Base-by-base conservation (phyloP, 2,113 vertebrate species). In the Tursiops truncatus region DNA sequence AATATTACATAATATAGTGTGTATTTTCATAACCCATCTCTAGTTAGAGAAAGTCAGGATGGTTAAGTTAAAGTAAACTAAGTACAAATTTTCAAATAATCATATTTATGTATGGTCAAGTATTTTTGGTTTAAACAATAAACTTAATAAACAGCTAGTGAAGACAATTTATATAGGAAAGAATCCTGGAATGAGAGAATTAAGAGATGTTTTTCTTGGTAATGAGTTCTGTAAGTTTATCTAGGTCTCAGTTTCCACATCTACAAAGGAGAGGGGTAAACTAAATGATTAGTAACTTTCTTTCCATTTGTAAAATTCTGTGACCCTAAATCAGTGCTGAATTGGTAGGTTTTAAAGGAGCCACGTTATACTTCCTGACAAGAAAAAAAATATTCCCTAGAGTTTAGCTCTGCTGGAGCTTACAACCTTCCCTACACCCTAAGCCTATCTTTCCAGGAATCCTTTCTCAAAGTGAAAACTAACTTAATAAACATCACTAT, bases 121-220 rank as follows among this genome's bases (percentile, higher is more conserved):
- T 71, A 93, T 93, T 82, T 82, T 80, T 80, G 23, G 7, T 36
- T 94, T 91, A 86, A 94, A 44, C 25, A 87, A 80, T 31, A 86
- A 71, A 68, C 28, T 33, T 38, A 79, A 80, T 77, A 77, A 33
- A 62, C 3, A 94, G 6, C 23, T 63, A 74, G 2, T 38, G 3
- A 95, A 85, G 50, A 88, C 58, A 91, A 71, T 63, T 70, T 93
- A 56, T 31, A 50, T 50, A 94, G 71, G 50, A 91, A 95, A 84
- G 62, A 68, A 62, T 18, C 5, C 25, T 74, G 44, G 8, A 67
- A 56, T 38, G 68, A 31, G 7, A 94, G 18, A 65, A 90, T 31
- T 44, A 84, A 47, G 33, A 47, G 67, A 67, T 6, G 6, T 60
- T 41, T 71, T 96, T 71, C 21, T 82, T 36, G 5, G 2, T 71